Base-by-base conservation (phyloP, 2,113 vertebrate genomes). In the Chunga burmeisteri region DNA sequence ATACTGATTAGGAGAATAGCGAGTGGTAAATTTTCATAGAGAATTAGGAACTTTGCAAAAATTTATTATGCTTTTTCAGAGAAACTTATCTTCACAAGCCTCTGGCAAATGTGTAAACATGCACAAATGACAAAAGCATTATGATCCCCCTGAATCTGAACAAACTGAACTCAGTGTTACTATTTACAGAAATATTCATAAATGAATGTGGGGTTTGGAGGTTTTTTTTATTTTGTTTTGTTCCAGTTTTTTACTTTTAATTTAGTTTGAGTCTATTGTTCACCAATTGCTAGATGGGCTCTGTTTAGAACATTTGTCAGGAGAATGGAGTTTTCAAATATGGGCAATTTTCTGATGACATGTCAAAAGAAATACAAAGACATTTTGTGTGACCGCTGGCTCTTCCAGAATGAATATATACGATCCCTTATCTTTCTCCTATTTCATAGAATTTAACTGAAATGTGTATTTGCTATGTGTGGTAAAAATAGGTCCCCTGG, bases 401-500 rank as follows among this genome's bases (percentile, higher is more conserved):
- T 93, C 86, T 91, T 30, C 66, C 85, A 84, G 92, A 75, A 95
- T 30, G 90, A 90, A 49, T 88, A 65, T 90, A 71, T 81, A 80
- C 81, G 80, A 86, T 92, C 61, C 92, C 66, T 82, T 81, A 34
- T 86, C 66, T 73, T 90, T 78, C 55, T 88, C 67, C 0, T 0
- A 92, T 95, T 88, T 89, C 74, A 63, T 26, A 95, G 70, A 90
- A 70, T 62, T 96, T 90, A 94, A 79, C 21, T 56, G 77, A 90
- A 96, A 46, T 88, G 90, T 92, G 95, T 94, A 93, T 97, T 97
- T 97, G 86, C 88, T 93, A 73, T 93, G 93, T 93, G 88, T 97
- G 95, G 61, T 96, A 81, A 94, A 93, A 95, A 47, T 67, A 93
- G 88, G 82, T 93, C 88, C 95, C 94, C 92, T 86, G 88, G 0